These are phyloP conservation scores for Onychomys arenicola DNA, from an alignment of 2,797 vertebrate species.

Conservation along the genomic window DNA sequence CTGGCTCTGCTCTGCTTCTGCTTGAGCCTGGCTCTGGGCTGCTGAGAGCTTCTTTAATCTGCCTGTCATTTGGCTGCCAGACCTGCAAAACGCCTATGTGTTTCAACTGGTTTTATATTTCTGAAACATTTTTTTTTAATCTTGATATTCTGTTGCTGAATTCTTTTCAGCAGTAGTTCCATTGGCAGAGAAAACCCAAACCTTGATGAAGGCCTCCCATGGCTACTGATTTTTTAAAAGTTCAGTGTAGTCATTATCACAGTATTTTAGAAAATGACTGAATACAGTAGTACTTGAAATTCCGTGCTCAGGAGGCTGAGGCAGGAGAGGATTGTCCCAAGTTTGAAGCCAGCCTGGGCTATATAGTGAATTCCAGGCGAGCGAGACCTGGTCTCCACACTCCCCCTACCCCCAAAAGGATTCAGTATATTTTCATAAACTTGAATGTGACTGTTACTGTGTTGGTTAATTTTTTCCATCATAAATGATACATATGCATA, in stretches of 20 bases:
- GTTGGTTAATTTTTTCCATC: background rate
- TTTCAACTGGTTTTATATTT: conserved; percentile 41
- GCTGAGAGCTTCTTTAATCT: background rate
- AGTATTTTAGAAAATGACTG: background rate
- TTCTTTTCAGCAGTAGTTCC: background rate
- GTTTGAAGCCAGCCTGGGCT: background rate
- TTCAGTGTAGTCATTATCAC: background rate
- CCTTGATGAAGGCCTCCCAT: background rate
- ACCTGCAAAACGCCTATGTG: background rate
- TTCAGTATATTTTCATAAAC: background rate
- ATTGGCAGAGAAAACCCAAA: background rate
- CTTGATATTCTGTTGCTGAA: background rate
- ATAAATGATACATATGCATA: background rate
- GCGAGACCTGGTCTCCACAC: background rate
- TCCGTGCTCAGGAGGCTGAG: no score
- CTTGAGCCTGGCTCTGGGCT: background rate
- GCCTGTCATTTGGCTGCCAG: background rate
- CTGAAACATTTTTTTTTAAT: conserved; percentile 14
- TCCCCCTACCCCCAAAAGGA: background rate
- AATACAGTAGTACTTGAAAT: background rate
- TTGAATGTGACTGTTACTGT: background rate
- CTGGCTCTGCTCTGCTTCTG: background rate
- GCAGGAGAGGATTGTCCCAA: background rate
- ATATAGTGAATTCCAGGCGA: background rate
- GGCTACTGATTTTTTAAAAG: background rate